A percentile compares a stretch with the other conserved stretches of the same genome.
Evolutionary conservation across 2,888 invertebrate species (phyloP).

Genomic region (Anoplius nigerrimus): DNA sequence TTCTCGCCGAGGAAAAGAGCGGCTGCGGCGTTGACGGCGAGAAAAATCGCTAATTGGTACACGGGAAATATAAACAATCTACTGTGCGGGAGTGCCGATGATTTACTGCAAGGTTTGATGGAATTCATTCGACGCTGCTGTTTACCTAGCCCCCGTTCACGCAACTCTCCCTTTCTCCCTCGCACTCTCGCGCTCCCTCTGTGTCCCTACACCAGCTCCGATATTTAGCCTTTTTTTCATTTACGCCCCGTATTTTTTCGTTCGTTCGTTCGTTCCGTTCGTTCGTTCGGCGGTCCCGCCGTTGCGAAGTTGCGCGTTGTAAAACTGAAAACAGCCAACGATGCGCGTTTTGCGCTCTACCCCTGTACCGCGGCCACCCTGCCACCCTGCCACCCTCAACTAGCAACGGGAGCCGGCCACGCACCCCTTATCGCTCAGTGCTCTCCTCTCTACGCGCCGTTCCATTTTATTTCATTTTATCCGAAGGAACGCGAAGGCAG

Average conservation of each 20-base stretch:
- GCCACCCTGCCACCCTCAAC: conserved; percentile 17
- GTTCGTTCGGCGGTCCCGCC: conserved; percentile 48
- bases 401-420: conserved; percentile 26
- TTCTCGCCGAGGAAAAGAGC: conserved; percentile 21
- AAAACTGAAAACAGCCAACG: conserved; percentile 61
- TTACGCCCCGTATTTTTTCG: conserved; percentile 49
- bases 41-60: conserved; percentile 69
- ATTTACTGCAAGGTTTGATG: conserved; percentile 74
- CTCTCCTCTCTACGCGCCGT: conserved; percentile 20
- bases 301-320: conserved; percentile 55
- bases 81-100: conserved; percentile 63
- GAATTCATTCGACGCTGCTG: conserved; percentile 71
- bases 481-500: conserved; percentile 48
- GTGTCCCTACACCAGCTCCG: conserved; percentile 47
- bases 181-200: conserved; percentile 14
- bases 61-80: conserved; percentile 65
- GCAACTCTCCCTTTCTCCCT: conserved; percentile 23
- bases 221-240: conserved; percentile 63
- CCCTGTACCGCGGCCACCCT: conserved; percentile 33
- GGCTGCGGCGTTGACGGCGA: conserved; percentile 22
- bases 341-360: conserved; percentile 52
- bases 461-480: conserved; percentile 60
- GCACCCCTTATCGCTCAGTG: conserved; percentile 35
- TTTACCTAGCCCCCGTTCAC: conserved; percentile 58
- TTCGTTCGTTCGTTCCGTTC: conserved; percentile 41